Evolutionary conservation across 2,797 vertebrate species (phyloP).

Genomic region (Typhlichthys eigenmanni): DNA sequence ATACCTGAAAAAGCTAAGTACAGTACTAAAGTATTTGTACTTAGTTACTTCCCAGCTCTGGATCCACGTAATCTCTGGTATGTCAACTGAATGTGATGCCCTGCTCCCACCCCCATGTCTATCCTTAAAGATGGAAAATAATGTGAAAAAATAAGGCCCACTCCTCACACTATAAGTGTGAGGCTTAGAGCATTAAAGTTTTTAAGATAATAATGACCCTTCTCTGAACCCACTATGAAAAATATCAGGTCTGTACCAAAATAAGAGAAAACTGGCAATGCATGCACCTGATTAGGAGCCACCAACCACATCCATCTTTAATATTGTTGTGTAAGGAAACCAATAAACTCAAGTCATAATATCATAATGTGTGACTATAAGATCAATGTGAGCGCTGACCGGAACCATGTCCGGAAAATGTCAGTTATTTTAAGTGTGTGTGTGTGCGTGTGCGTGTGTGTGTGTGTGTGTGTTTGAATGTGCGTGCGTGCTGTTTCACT

Average conservation of each 20-base stretch:
- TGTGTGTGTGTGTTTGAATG: conserved; percentile 4
- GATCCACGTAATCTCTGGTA: conserved; percentile 44
- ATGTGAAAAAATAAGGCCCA: background rate
- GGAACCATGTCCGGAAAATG: conserved; percentile 3
- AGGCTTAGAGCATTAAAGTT: background rate
- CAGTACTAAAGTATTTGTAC: conserved; percentile 31
- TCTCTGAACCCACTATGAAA: conserved; percentile 1
- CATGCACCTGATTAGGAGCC: background rate
- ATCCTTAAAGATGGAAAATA: background rate
- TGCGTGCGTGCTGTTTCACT: conserved; percentile 22
- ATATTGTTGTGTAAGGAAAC: background rate
- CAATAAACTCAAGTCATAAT: conserved; percentile 8
- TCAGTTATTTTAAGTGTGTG: background rate
- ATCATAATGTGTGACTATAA: background rate
- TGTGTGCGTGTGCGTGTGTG: conserved; percentile 15
- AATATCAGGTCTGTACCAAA: background rate
- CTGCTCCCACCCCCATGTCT: no score
- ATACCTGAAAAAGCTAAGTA: no score
- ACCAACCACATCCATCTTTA: background rate
- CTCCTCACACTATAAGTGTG: background rate
- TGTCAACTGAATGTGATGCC: conserved; percentile 44
- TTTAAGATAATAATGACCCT: conserved; percentile 2
- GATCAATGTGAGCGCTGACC: background rate
- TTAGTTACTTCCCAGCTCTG: background rate
- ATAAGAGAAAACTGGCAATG: background rate